A percentile compares a stretch with the other conserved stretches of the same genome.
Evolutionary conservation across 2,113 vertebrate species (phyloP).

Genomic region (Epinephelus moara): DNA sequence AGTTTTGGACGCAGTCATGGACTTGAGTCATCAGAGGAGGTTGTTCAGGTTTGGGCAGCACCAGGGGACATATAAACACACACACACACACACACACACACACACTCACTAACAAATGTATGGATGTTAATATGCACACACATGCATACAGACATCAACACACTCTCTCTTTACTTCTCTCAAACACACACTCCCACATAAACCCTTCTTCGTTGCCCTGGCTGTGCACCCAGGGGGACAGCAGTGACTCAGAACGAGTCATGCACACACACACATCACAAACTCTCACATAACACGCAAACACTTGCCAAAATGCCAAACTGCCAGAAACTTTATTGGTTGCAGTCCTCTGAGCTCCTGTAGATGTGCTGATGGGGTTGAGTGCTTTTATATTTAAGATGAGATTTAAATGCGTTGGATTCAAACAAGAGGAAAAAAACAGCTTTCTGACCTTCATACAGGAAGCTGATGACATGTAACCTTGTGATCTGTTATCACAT

Average conservation of each 20-base stretch:
- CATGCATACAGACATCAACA: slow-evolving; percentile 33
- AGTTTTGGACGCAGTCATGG: slow-evolving; percentile 36
- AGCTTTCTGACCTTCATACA: slow-evolving; percentile 9
- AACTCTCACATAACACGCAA: slow-evolving; percentile 56
- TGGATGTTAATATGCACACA: no score
- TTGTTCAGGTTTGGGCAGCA: slow-evolving; percentile 53
- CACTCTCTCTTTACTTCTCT: slow-evolving; percentile 2
- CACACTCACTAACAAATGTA: not conserved
- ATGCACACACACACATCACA: slow-evolving; percentile 56
- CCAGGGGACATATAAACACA: slow-evolving; percentile 41
- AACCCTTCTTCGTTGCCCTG: slow-evolving; percentile 58
- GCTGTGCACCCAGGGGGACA: slow-evolving; percentile 71
- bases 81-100: slow-evolving; percentile 26
- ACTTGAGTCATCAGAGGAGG: slow-evolving; percentile 49
- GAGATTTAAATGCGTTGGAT: slow-evolving; percentile 1
- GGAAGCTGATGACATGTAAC: slow-evolving; percentile 14
- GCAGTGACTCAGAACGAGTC: slow-evolving; percentile 77
- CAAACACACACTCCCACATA: slow-evolving; percentile 49
- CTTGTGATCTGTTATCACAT: slow-evolving; percentile 29
- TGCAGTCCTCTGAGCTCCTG: slow-evolving; percentile 37
- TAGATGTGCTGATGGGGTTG: not conserved
- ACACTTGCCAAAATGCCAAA: slow-evolving; percentile 54
- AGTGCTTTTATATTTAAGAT: slow-evolving; percentile 14
- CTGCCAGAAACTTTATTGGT: slow-evolving; percentile 61
- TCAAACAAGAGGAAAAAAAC: not conserved